Base-by-base conservation (phyloP, 2,113 vertebrate species). In the Notechis scutatus region DNA sequence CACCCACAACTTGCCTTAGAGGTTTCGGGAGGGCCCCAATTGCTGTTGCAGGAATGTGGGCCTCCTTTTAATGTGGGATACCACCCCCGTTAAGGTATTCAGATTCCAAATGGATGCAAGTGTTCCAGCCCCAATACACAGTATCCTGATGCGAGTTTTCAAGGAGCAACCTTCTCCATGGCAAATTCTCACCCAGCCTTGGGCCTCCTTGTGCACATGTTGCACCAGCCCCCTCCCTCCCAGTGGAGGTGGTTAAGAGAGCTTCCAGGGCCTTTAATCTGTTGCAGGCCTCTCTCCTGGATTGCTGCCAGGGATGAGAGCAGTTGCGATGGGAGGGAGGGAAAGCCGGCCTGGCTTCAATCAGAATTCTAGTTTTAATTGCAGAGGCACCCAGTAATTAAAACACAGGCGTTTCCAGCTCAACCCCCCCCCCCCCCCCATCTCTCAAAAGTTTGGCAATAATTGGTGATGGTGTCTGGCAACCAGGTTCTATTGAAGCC, bases 261-360 rank as follows among this genome's bases (percentile, higher is more conserved):
- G 74, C 34, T 81, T 42, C 74, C 74, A 81, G 18, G n/a, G 74
- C 42, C 85, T 87, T 87, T 87, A 87, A 87, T 87, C 26, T 50
- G 14, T 29, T 26, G 47, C 85, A 50, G 85, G 85, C 93, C 87
- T 86, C 92, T 42, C 3, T 91, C 88, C 89, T 95, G 95, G 96
- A 87, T 0, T 0, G 29, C 0, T 1, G 88, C 91, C 95, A 94
- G 50, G 14, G 88, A 57, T 85, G 87, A 23, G 18, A 89, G 64
- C 91, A 50, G 18, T 21, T 3, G 3, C 5, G 12, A 21, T 90
- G 74, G 81, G 34, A 29, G 90, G 10, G 54, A 54, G 52, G 6
- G 64, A 34, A 34, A 6, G 87, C 50, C 4, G 3, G 91, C 47
- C 85, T 23, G 4, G n/a, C 74, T 47, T 15, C 2, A 34, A 39